Base-by-base conservation (phyloP, 2,797 vertebrate genomes). In the Microctenopoma steveboyesi region DNA sequence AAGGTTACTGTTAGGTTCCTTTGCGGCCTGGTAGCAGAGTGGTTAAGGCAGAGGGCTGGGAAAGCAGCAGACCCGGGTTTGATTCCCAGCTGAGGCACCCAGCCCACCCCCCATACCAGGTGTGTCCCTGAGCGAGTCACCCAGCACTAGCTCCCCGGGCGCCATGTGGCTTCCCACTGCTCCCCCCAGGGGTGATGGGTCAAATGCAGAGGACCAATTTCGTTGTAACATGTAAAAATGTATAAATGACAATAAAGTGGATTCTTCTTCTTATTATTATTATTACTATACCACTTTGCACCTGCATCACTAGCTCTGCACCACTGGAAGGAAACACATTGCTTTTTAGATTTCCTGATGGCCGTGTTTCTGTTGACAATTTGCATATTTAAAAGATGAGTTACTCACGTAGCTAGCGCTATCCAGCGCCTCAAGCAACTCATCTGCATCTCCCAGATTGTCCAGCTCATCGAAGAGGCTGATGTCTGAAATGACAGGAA, bases 391-490 rank as follows among this genome's bases (percentile, higher is more conserved):
- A 63, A 1, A 70, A 3, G 10, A 50, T 9, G 33, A 72, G 42
- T 42, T 28, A 94, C 93, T 91, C 86, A 95, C 95, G 58, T 92
- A 95, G 42, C 55, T 83, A 43, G 92, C 88, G 40, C 91, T 90
- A 68, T 86, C 83, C 53, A 93, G 59, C 42, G 92, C 92, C 47
- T 92, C 72, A 3, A 95, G 88, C 30, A 95, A 51, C 37, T 95
- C 95, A 15, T 94, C 94, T 22, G 92, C 87, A 78, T 94, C 95
- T 68, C 93, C 93, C 58, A 98, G 82, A 79, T 93, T 91, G 47
- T 92, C 92, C 55, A 98, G 90, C 79, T 97, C 96, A 92, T 96
- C 96, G 69, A 98, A 97, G 76, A 97, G 85, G 76, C 93, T 92
- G 22, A 96, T 93, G 77, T 97, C 97, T 99, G 78, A 15, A 74